Conservation (phyloP, 2,113 vertebrate species). For the Dinomys branickii region DNA sequence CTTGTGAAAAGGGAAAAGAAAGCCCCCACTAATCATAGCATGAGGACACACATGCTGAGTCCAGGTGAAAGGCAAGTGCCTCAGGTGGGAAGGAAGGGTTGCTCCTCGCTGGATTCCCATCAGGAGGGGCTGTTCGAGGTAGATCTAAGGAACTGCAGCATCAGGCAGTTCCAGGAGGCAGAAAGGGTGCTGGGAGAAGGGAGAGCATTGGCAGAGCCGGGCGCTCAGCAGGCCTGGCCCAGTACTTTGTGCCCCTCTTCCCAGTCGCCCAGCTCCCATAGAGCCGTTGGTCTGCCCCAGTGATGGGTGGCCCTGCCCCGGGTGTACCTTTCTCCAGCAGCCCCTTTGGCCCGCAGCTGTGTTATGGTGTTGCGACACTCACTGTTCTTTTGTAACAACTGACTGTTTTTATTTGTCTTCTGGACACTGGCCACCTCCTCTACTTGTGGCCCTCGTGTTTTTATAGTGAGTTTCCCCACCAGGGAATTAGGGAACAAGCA, state of each 20-base stretch:
- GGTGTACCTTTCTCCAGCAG: accelerated
- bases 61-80: neutral
- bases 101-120: neutral
- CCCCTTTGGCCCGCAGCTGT: accelerated
- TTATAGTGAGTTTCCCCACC: neutral
- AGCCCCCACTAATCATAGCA: neutral
- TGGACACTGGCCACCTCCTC: neutral
- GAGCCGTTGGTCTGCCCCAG: neutral
- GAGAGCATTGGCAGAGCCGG: neutral
- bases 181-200: neutral
- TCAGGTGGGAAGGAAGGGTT: neutral
- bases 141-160: neutral
- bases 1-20: neutral
- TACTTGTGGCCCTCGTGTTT: neutral
- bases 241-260: neutral
- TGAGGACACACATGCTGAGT: accelerated
- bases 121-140: accelerated
- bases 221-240: neutral
- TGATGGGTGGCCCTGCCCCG: neutral
- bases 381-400: neutral
- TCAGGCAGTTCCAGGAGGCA: accelerated
- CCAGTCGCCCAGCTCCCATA: too few relatives aligned
- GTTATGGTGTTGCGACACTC: neutral
- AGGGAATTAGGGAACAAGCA: neutral
- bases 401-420: neutral